Evolutionary conservation across 2,797 vertebrate species (phyloP).

Genomic region (Gymnocypris eckloni): DNA sequence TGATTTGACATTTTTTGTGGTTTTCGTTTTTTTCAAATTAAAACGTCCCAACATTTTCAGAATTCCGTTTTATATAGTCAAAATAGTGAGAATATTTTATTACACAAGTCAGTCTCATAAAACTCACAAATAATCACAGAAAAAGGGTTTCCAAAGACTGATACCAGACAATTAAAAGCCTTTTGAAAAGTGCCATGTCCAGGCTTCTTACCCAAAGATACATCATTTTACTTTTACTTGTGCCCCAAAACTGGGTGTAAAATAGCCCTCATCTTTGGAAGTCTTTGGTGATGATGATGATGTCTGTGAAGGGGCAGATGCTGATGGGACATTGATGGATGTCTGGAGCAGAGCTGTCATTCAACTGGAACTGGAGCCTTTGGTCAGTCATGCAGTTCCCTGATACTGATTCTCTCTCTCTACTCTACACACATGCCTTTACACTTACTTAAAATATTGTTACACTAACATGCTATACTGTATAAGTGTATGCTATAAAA

Average conservation of each 20-base stretch:
- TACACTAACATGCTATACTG: not conserved
- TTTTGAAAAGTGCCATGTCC: not conserved
- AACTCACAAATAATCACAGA: not conserved
- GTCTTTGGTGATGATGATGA: constrained; percentile 62
- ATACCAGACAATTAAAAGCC: not conserved
- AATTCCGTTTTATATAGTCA: not conserved
- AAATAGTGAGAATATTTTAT: not conserved
- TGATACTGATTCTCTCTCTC: constrained; percentile 47
- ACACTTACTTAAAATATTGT: not conserved
- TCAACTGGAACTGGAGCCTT: constrained; percentile 54
- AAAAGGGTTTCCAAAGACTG: not conserved
- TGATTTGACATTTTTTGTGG: no score
- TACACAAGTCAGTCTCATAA: not conserved
- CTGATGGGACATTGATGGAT: constrained; percentile 61
- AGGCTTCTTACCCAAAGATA: not conserved
- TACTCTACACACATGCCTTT: constrained; percentile 21
- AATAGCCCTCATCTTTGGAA: constrained; percentile 25
- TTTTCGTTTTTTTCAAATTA: no score
- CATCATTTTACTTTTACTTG: constrained; percentile 36
- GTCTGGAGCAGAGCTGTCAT: constrained; percentile 59
- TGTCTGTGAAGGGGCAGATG: constrained; percentile 59
- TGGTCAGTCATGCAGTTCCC: constrained; percentile 58
- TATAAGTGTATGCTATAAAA: not conserved
- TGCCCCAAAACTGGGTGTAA: not conserved
- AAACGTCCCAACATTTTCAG: no score